phyloP scores from a whole-genome alignment of 1,140 invertebrate genomes.

The Tribolium castaneum region DNA sequence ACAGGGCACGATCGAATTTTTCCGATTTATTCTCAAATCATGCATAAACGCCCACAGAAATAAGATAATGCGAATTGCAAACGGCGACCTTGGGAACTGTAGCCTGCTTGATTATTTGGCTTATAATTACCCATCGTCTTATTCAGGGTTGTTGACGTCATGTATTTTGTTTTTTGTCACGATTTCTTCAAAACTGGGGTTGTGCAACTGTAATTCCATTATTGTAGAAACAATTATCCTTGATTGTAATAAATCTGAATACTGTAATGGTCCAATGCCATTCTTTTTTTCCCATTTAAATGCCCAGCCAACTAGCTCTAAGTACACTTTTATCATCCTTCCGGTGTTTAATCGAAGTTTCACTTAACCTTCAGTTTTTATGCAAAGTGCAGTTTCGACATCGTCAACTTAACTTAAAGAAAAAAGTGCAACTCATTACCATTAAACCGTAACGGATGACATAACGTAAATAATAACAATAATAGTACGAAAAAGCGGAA shows the following conservation, averaged over 20 bases:
- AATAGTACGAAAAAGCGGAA: constrained; percentile 6
- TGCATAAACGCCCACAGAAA: neutral
- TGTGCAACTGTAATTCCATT: neutral
- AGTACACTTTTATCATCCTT: neutral
- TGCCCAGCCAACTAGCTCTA: neutral
- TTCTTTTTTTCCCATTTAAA: constrained; percentile 4
- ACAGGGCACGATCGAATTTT: neutral
- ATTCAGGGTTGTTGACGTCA: neutral
- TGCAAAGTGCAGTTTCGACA: constrained; percentile 15
- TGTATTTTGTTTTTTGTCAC: neutral
- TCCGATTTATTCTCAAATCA: neutral
- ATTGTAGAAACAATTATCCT: neutral
- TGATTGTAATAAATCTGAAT: constrained; percentile 12
- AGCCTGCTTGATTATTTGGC: neutral
- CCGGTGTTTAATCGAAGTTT: neutral
- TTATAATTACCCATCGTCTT: too few species aligned
- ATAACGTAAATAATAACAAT: neutral
- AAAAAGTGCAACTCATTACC: neutral
- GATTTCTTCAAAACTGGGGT: neutral
- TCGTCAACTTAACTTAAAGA: neutral
- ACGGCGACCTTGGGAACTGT: neutral
- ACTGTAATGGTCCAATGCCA: neutral
- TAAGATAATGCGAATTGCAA: neutral
- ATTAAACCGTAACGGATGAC: constrained; percentile 21
- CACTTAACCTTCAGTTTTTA: neutral